A percentile compares a stretch with the other conserved stretches of the same genome.
phyloP scores from a whole-genome alignment of 2,797 vertebrate species.

The Clarias pachynema region DNA sequence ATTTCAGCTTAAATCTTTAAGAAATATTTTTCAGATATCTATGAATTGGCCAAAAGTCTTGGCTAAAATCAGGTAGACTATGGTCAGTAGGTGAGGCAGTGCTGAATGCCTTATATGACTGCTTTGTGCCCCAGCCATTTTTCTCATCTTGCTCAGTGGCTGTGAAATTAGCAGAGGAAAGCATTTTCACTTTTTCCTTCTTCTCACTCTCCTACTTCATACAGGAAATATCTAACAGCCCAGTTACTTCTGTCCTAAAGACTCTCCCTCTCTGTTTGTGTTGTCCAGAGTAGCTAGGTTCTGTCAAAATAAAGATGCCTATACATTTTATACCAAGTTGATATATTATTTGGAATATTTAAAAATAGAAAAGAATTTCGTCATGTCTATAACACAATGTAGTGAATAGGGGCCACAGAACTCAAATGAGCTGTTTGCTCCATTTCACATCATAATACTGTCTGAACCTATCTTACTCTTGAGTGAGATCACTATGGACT shows the following conservation, averaged over 20 bases:
- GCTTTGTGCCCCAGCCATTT: constrained; percentile 12
- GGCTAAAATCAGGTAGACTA: background rate
- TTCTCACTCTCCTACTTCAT: constrained; percentile 39
- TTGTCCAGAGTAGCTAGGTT: background rate
- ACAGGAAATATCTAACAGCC: constrained; percentile 25
- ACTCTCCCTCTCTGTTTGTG: background rate
- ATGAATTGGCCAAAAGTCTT: background rate
- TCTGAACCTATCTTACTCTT: background rate
- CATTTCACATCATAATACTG: background rate
- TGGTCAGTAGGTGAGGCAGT: constrained; percentile 4
- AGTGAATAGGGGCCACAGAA: background rate
- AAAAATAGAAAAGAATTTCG: background rate
- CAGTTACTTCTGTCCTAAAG: background rate
- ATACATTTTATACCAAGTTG: background rate
- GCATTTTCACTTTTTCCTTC: constrained; percentile 33
- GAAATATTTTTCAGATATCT: background rate
- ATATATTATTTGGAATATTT: background rate
- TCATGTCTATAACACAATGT: background rate
- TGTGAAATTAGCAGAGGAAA: constrained; percentile 26
- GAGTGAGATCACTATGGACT: constrained; percentile 23
- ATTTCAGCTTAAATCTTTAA: background rate
- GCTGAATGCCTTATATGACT: constrained; percentile 24
- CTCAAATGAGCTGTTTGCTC: background rate
- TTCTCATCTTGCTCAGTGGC: constrained; percentile 22
- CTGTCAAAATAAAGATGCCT: background rate